Percentiles rank a stretch among this genome's conserved stretches.
phyloP scores from a whole-genome alignment of 2,797 vertebrate genomes.

The Poliocrania exsul region DNA sequence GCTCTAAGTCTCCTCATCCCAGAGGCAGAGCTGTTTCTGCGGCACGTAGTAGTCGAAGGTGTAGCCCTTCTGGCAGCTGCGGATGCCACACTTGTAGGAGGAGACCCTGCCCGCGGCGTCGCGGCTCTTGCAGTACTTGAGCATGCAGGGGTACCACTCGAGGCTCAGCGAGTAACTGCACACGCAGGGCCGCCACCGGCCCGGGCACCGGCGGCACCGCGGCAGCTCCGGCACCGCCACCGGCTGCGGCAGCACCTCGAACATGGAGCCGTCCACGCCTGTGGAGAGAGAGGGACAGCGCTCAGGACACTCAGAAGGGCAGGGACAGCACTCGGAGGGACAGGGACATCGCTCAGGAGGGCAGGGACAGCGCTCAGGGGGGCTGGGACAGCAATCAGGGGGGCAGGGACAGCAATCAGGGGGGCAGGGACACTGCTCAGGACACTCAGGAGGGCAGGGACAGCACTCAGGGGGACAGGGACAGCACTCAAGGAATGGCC shows the following conservation, averaged over 20 bases:
- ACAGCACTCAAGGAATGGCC: neutral
- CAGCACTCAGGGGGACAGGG: no score
- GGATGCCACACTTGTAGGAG: conserved; percentile 96
- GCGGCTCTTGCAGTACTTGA: conserved; percentile 92
- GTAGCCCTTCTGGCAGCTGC: conserved; percentile 96
- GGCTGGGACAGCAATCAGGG: no score
- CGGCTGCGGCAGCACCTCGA: conserved; percentile 85
- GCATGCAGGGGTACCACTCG: conserved; percentile 96
- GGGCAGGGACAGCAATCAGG: no score
- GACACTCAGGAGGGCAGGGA: no score
- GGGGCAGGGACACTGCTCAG: no score
- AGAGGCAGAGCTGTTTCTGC: conserved; percentile 92
- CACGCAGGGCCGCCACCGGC: conserved; percentile 88
- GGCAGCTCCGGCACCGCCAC: conserved; percentile 77
- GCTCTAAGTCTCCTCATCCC: conserved; percentile 92
- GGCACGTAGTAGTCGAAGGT: conserved; percentile 90
- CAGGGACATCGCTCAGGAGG: no score
- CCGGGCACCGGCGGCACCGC: conserved; percentile 81
- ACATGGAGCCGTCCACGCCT: conserved; percentile 92
- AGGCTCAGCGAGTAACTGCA: conserved; percentile 90
- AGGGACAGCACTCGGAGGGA: no score
- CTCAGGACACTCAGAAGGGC: neutral
- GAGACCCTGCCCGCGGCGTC: conserved; percentile 82
- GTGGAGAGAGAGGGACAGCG: neutral
- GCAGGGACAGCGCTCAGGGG: neutral